Evolutionary conservation across 2,113 vertebrate genomes (phyloP).

Genomic region (Tenebrosternarchus preto): DNA sequence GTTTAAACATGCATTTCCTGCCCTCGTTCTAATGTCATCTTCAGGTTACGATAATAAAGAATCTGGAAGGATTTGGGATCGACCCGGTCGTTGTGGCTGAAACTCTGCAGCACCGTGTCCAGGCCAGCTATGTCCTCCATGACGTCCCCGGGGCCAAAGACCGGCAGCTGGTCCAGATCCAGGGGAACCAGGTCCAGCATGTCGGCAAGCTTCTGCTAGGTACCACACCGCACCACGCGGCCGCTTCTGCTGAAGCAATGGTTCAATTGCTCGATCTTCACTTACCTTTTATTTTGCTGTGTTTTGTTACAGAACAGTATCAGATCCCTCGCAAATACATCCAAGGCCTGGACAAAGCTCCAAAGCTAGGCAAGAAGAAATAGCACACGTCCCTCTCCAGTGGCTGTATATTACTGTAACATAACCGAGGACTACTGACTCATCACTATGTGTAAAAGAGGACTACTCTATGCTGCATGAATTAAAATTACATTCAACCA

Average conservation of each 20-base stretch:
- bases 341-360: conserved; percentile 88
- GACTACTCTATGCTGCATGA: conserved; percentile 26
- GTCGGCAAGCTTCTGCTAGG: conserved; percentile 85
- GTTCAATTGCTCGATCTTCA: background rate
- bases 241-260: background rate
- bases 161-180: conserved; percentile 88
- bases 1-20: conserved; percentile 23
- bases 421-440: conserved; percentile 15
- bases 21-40: background rate
- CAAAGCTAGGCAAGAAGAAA: conserved; percentile 86
- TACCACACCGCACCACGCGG: conserved; percentile 49
- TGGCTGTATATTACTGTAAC: conserved; percentile 20
- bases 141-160: conserved; percentile 84
- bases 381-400: conserved; percentile 55
- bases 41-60: conserved; percentile 92
- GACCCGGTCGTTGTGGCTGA: conserved; percentile 82
- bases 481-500: background rate
- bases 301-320: conserved; percentile 83
- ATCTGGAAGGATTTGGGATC: conserved; percentile 89
- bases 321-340: conserved; percentile 88
- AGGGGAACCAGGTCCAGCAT: conserved; percentile 93
- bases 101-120: conserved; percentile 83
- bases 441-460: conserved; percentile 45
- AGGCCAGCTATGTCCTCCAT: conserved; percentile 86
- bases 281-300: background rate